Conservation (phyloP, 1,140 invertebrate genomes). For the Oppia nitens region DNA sequence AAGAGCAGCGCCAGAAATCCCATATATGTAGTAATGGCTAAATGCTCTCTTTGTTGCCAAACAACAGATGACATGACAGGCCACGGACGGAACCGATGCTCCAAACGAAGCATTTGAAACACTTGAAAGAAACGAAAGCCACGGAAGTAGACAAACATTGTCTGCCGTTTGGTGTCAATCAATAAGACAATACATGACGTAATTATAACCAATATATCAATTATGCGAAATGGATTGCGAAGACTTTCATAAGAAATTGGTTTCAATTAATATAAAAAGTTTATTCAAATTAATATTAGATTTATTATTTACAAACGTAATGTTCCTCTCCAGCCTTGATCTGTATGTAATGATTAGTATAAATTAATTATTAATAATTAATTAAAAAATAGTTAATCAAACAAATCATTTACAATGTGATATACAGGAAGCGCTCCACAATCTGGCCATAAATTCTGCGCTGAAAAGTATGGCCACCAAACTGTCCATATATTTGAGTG, state of each 20-base stretch:
- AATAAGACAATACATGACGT: not conserved
- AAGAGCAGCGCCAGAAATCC: conserved; percentile 8
- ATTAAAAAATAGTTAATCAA: no score
- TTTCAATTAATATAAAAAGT: no score
- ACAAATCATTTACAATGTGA: not conserved
- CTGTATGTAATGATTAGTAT: no score
- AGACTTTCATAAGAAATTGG: no score
- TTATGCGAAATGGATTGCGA: not conserved
- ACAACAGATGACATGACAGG: conserved; percentile 5
- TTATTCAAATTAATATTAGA: no score
- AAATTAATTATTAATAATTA: no score
- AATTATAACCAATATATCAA: conserved; percentile 1
- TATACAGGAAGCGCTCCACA: conserved; percentile 1
- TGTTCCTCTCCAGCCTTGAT: not conserved
- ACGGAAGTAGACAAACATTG: not conserved
- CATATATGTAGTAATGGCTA: conserved; percentile 11
- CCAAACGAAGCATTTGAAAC: conserved; percentile 11
- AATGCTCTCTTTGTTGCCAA: conserved; percentile 7
- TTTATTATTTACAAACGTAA: no score
- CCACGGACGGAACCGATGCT: conserved; percentile 10
- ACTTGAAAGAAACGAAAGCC: conserved; percentile 11
- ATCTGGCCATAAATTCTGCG: not conserved
- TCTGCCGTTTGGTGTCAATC: not conserved
- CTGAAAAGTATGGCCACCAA: conserved; percentile 49
- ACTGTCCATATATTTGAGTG: conserved; percentile 38